Evolutionary conservation across 2,797 vertebrate genomes (phyloP), one percentile per base, ranked within the genome.

Genomic region (Rhinatrema bivittatum): DNA sequence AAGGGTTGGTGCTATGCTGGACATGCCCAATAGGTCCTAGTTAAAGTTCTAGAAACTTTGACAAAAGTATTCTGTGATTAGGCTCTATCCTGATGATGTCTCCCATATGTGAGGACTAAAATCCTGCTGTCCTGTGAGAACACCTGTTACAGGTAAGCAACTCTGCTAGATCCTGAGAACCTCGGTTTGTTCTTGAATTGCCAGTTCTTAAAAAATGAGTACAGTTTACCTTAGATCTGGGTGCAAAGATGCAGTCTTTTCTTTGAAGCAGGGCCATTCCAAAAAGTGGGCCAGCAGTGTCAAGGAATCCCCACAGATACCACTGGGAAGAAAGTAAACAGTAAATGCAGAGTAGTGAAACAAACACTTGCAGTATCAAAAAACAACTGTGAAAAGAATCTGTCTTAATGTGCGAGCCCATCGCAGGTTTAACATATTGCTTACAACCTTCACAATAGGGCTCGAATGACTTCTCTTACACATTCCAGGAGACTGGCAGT

Each of bases 391-490:
- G 78, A 81, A 87, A 86, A 60, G 69, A 78, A 87, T 81, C 82
- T 78, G 70, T 86, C 81, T 84, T 79, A 78, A 70, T 83, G 74
- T 79, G 76, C 82, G 80, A 79, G 76, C 72, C 70, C 71, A 66
- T 65, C 76, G 82, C 73, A 70, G 78, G n/a, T 70, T 74, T 78
- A 79, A 88, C 85, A 86, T 88, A 86, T 89, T 89, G 83, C 81
- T 84, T 88, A 87, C 85, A 85, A 82, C 72, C 60, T 68, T 50
- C 76, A 83, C 85, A 88, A 87, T 79, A 69, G 72, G 56, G 68
- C 62, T 70, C 62, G 81, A 75, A 83, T 83, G 81, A 86, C 73
- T 70, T 84, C 76, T 70, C 78, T 82, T 76, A 78, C 79, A 78
- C 74, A 82, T 86, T 88, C 72, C 78, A 81, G 68, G 74, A 79